Evolutionary conservation across 1,140 invertebrate genomes (phyloP).

Genomic region (Hypothenemus hampei): DNA sequence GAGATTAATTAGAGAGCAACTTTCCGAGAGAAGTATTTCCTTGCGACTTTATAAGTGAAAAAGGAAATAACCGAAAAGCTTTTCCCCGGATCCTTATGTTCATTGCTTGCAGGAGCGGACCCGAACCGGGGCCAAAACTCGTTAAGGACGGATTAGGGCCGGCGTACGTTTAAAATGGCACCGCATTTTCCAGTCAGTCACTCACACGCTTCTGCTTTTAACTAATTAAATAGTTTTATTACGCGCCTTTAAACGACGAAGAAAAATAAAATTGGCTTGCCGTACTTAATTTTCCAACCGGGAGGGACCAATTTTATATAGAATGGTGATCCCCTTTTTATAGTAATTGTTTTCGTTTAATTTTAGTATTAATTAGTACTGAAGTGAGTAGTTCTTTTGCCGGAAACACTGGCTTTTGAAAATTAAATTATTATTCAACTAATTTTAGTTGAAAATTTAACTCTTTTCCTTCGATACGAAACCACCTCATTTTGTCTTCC

Average conservation of each 20-base stretch:
- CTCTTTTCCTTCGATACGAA: not conserved
- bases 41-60: constrained; percentile 29
- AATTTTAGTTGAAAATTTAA: too few species aligned
- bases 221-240: constrained; percentile 32
- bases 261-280: constrained; percentile 21
- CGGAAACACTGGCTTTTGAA: too few species aligned
- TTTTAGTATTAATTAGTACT: too few species aligned
- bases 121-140: constrained; percentile 24
- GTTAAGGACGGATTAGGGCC: constrained; percentile 27
- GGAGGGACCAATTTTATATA: too few species aligned
- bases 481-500: constrained; percentile 24
- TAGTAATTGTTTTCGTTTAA: too few species aligned
- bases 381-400: too few species aligned
- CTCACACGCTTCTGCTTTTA: constrained; percentile 31
- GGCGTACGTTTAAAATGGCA: constrained; percentile 28
- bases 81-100: constrained; percentile 27
- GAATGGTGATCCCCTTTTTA: too few species aligned
- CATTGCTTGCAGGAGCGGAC: constrained; percentile 22
- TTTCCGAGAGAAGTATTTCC: constrained; percentile 12
- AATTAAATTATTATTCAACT: too few species aligned
- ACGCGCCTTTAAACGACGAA: constrained; percentile 15
- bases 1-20: constrained; percentile 15
- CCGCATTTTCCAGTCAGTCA: constrained; percentile 31
- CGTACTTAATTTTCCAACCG: constrained; percentile 1
- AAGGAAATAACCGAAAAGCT: constrained; percentile 29